Conservation (phyloP, 2,888 invertebrate species). For the Leptogaster cylindrica region DNA sequence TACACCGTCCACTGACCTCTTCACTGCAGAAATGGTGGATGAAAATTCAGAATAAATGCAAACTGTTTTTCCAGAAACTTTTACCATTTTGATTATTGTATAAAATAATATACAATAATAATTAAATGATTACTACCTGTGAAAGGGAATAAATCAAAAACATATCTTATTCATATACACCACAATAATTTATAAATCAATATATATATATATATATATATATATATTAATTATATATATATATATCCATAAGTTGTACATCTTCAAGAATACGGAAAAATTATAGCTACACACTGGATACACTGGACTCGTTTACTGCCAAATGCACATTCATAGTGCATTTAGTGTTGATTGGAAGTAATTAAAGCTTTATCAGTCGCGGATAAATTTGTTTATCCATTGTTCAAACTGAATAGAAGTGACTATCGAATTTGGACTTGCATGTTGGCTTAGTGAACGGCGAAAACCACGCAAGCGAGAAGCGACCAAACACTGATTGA, state of each 20-base stretch:
- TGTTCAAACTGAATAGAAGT: slow-evolving; percentile 82
- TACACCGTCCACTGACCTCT: too few relatives aligned
- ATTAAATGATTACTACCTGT: too few relatives aligned
- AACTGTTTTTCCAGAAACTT: too few relatives aligned
- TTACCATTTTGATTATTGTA: too few relatives aligned
- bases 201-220: too few relatives aligned
- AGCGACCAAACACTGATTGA: slow-evolving; percentile 95
- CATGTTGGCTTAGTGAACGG: slow-evolving; percentile 73
- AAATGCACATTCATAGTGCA: not conserved
- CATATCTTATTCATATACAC: too few relatives aligned
- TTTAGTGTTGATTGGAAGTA: slow-evolving; percentile 24
- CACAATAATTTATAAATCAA: too few relatives aligned
- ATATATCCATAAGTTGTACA: slow-evolving; percentile 13
- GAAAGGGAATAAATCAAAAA: too few relatives aligned
- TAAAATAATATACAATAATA: too few relatives aligned
- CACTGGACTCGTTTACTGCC: too few relatives aligned
- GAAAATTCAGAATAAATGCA: too few relatives aligned
- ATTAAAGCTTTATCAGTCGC: slow-evolving; percentile 33
- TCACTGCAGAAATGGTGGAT: too few relatives aligned
- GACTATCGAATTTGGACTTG: slow-evolving; percentile 78
- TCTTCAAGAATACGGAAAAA: slow-evolving; percentile 6
- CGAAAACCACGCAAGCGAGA: slow-evolving; percentile 93
- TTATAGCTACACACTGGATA: slow-evolving; percentile 9
- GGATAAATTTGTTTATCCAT: slow-evolving; percentile 1
- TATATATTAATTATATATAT: slow-evolving; percentile 31